Conservation (phyloP, 2,797 vertebrate species). For the Myotis myotis region DNA sequence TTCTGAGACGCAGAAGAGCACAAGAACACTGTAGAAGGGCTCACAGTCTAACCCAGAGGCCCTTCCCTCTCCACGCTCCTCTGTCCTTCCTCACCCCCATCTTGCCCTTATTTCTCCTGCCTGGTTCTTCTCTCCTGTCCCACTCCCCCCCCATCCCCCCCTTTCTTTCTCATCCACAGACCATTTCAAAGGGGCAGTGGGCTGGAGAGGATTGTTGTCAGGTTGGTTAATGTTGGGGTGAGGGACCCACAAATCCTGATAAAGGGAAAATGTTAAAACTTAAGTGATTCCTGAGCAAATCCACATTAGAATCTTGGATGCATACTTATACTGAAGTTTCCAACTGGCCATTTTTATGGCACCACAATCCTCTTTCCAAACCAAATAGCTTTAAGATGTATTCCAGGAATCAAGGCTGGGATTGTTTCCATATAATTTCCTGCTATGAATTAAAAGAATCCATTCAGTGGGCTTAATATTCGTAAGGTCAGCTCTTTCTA, state of each 20-base stretch:
- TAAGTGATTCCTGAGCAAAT: not conserved
- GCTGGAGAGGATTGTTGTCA: not conserved
- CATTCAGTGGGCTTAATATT: constrained; percentile 55
- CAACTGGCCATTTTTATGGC: not conserved
- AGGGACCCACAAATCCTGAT: not conserved
- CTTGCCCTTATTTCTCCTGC: not conserved
- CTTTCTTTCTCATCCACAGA: not conserved
- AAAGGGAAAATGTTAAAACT: not conserved
- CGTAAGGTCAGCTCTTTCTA: constrained; percentile 42
- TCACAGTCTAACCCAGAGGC: not conserved
- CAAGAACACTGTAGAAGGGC: not conserved
- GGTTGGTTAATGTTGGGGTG: not conserved
- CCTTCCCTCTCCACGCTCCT: not conserved
- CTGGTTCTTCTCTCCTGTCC: not conserved
- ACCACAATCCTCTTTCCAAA: not conserved
- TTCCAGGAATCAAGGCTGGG: constrained; percentile 26
- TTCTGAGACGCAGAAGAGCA: not conserved
- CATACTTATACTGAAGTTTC: not conserved
- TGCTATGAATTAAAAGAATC: constrained; percentile 35
- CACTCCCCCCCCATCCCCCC: rapidly evolving
- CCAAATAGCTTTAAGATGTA: constrained; percentile 23
- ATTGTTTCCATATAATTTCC: constrained; percentile 53
- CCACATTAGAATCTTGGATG: not conserved
- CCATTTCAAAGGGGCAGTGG: not conserved
- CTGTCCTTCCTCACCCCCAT: not conserved